Evolutionary conservation across 2,888 invertebrate species (phyloP).

Genomic region (Gerosis bhagava): DNA sequence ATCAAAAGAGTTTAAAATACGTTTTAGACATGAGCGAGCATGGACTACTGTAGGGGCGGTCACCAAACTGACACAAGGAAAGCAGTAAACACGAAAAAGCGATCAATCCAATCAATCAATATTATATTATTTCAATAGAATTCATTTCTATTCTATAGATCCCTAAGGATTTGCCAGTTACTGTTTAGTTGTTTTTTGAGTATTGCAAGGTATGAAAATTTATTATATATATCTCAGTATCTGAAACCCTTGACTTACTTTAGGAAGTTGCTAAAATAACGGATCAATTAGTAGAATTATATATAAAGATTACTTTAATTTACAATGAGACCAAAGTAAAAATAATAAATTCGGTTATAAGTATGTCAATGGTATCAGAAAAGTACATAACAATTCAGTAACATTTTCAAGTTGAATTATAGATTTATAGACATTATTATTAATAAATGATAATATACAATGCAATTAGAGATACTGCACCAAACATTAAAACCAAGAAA

Average conservation of each 20-base stretch:
- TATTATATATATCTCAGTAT: conserved; percentile 13
- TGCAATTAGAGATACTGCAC: conserved; percentile 80
- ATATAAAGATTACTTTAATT: no score
- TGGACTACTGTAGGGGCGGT: conserved; percentile 80
- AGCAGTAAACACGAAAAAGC: conserved; percentile 84
- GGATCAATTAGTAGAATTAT: no score
- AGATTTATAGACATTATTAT: conserved; percentile 57
- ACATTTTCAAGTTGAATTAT: conserved; percentile 50
- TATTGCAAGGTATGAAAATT: conserved; percentile 56
- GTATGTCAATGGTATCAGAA: conserved; percentile 55
- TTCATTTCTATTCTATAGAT: conserved; percentile 51
- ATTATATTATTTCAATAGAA: conserved; percentile 69
- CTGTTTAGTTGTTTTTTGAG: conserved; percentile 80
- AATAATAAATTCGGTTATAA: no score
- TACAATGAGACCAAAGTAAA: no score
- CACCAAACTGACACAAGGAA: conserved; percentile 84
- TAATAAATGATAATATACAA: conserved; percentile 77
- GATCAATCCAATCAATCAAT: conserved; percentile 83
- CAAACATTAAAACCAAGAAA: conserved; percentile 77
- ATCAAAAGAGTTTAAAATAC: conserved; percentile 75
- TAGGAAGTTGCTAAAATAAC: conserved; percentile 32
- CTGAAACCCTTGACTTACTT: conserved; percentile 55
- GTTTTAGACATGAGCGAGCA: conserved; percentile 78
- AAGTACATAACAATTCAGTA: conserved; percentile 51
- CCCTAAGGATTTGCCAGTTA: conserved; percentile 59